phyloP scores from a whole-genome alignment of 1,140 invertebrate genomes.

The Diuraphis noxia region DNA sequence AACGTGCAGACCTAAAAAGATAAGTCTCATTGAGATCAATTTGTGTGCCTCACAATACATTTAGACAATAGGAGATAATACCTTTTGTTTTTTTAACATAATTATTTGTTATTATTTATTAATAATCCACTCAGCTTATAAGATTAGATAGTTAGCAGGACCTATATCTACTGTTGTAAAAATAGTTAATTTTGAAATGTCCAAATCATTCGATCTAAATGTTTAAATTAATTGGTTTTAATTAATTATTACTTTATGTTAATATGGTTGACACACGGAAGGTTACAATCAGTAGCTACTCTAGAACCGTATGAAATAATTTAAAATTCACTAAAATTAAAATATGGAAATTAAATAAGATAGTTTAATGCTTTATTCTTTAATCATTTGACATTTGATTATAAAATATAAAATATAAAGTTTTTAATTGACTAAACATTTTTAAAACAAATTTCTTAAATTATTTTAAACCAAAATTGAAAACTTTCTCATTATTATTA shows the following conservation, averaged over 20 bases:
- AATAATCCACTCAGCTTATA: background rate
- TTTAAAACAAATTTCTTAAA: background rate
- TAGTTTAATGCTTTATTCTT: background rate
- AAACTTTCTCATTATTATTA: no score
- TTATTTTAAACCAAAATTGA: no score
- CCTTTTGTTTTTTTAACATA: background rate
- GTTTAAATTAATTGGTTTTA: background rate
- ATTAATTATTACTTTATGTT: background rate
- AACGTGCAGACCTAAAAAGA: background rate
- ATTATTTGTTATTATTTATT: background rate
- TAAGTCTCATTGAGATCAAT: background rate
- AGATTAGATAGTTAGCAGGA: background rate
- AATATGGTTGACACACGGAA: background rate
- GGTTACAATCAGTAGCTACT: background rate
- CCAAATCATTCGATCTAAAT: background rate
- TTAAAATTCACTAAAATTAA: background rate
- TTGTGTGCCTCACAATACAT: background rate
- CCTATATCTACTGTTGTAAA: background rate
- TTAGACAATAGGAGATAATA: background rate
- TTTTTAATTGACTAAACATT: background rate
- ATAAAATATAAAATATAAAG: no score
- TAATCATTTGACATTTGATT: background rate
- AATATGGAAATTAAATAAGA: background rate
- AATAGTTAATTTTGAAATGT: background rate
- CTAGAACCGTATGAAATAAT: background rate